phyloP scores from a whole-genome alignment of 2,888 invertebrate genomes.

The Nezara viridula region DNA sequence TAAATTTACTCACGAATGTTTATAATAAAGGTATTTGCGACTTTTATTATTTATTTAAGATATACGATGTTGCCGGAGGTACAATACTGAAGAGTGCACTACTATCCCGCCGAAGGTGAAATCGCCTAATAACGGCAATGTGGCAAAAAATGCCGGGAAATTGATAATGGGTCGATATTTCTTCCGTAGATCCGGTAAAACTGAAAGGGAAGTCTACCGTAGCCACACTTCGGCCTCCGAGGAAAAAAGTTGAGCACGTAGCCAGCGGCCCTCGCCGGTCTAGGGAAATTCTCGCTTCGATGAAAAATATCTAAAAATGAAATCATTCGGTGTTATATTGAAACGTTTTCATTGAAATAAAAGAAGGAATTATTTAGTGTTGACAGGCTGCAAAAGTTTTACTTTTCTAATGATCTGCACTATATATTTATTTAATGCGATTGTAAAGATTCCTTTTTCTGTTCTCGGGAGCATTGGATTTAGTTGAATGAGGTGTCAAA shows the following conservation, averaged over 20 bases:
- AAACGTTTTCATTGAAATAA: background rate
- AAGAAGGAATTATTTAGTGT: background rate
- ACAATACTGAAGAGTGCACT: background rate
- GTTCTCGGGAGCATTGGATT: too few relatives aligned
- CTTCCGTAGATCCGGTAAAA: slow-evolving; percentile 4
- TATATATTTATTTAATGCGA: background rate
- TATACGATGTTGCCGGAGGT: too few relatives aligned
- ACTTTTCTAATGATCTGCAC: too few relatives aligned
- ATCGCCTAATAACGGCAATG: background rate
- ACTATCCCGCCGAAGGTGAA: background rate
- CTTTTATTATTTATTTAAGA: too few relatives aligned
- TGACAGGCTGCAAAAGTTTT: background rate
- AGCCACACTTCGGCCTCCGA: background rate
- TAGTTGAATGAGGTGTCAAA: too few relatives aligned
- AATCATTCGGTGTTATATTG: background rate
- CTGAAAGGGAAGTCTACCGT: slow-evolving; percentile 13
- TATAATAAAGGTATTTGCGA: too few relatives aligned
- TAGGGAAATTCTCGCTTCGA: background rate
- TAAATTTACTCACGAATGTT: too few relatives aligned
- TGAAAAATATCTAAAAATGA: slow-evolving; percentile 5
- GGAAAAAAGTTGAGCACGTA: background rate
- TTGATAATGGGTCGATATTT: slow-evolving; percentile 18
- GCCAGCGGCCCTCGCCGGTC: background rate
- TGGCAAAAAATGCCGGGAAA: background rate
- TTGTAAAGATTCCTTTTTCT: background rate